phyloP scores from a whole-genome alignment of 2,888 invertebrate species.

The Volucella bombylans region DNA sequence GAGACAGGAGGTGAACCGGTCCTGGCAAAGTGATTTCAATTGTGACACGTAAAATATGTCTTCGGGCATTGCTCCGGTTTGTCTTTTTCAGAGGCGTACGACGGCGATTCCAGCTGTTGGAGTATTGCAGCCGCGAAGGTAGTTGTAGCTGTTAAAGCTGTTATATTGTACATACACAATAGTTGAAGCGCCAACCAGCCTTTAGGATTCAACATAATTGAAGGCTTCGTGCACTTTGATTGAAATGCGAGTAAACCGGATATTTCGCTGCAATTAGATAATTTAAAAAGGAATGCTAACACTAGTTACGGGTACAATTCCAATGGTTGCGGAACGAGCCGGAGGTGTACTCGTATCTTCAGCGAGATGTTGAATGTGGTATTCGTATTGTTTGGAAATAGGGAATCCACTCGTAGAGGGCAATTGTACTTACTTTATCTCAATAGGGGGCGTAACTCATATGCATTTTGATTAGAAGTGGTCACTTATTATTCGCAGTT shows the following conservation, averaged over 20 bases:
- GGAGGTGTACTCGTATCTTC: slow-evolving; percentile 54
- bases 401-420: background rate
- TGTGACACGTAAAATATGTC: slow-evolving; percentile 66
- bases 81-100: slow-evolving; percentile 26
- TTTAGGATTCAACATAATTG: slow-evolving; percentile 42
- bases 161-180: too few relatives aligned
- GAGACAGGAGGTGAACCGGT: slow-evolving; percentile 62
- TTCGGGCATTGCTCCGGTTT: slow-evolving; percentile 68
- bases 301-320: background rate
- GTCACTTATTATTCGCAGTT: slow-evolving; percentile 8
- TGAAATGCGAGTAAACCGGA: slow-evolving; percentile 72
- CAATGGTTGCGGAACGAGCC: slow-evolving; percentile 50
- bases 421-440: slow-evolving; percentile 10
- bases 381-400: slow-evolving; percentile 4
- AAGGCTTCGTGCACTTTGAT: slow-evolving; percentile 76
- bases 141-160: too few relatives aligned
- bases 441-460: slow-evolving; percentile 30
- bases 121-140: slow-evolving; percentile 45
- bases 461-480: slow-evolving; percentile 16
- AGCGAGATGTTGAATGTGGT: slow-evolving; percentile 18
- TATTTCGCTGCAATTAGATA: slow-evolving; percentile 75
- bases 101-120: slow-evolving; percentile 66
- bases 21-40: slow-evolving; percentile 44
- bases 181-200: slow-evolving; percentile 13
- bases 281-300: slow-evolving; percentile 49